These are phyloP conservation scores for Chaetodon trifasciatus DNA, from an alignment of 2,797 vertebrate genomes.

Conservation along the genomic window DNA sequence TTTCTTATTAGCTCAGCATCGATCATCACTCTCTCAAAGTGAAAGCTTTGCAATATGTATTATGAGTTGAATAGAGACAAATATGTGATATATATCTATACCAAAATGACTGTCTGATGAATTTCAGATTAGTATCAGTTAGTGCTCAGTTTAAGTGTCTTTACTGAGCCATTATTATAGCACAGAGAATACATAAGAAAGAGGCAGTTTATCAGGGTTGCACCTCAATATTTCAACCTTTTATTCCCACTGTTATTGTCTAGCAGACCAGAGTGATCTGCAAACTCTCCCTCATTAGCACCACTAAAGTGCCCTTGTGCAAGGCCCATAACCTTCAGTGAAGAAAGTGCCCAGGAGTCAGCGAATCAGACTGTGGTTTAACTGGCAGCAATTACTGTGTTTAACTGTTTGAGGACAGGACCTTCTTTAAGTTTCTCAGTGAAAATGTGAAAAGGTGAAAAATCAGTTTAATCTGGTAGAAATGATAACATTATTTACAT, in stretches of 20 bases:
- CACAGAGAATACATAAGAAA: background rate
- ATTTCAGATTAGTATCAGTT: background rate
- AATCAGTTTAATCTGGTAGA: background rate
- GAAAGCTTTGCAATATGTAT: slow-evolving; percentile 3
- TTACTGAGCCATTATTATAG: background rate
- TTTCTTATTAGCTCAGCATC: background rate
- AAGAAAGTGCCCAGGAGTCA: background rate
- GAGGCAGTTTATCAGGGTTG: background rate
- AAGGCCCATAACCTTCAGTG: background rate
- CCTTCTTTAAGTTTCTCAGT: background rate
- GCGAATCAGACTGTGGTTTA: background rate
- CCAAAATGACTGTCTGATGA: background rate
- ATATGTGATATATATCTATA: background rate
- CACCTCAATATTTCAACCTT: background rate
- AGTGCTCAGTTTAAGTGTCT: background rate
- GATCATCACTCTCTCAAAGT: background rate
- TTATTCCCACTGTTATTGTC: slow-evolving; percentile 1
- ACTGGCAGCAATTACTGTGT: background rate
- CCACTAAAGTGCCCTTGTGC: background rate
- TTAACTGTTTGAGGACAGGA: background rate
- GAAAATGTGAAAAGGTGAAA: background rate
- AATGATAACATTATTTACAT: slow-evolving; percentile 7
- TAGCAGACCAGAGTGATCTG: background rate
- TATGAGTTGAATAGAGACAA: slow-evolving; percentile 1
- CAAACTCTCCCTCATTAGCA: background rate